Conservation (phyloP, 1,140 invertebrate species). For the Pachyrhynchus sulphureomaculatus region DNA sequence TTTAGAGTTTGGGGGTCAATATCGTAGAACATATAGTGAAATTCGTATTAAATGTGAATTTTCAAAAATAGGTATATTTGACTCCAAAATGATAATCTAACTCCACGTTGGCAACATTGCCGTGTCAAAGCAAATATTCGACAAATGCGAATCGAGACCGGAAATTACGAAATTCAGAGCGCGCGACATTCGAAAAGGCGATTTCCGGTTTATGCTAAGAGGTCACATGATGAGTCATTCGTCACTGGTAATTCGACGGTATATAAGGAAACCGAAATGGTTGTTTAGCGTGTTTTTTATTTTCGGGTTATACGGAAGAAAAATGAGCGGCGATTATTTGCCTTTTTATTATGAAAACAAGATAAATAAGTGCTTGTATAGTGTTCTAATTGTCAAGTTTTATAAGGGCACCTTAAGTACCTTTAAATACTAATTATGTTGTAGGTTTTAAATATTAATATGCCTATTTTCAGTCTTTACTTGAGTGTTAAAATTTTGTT, state of each 20-base stretch:
- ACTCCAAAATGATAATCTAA: background rate
- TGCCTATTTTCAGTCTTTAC: too few relatives aligned
- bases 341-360: background rate
- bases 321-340: background rate
- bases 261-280: background rate
- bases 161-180: slow-evolving; percentile 1
- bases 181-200: slow-evolving; percentile 3
- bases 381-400: too few relatives aligned
- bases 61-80: background rate
- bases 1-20: too few relatives aligned
- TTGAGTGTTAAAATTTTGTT: too few relatives aligned
- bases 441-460: too few relatives aligned
- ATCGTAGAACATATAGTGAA: background rate
- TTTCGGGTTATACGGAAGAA: background rate
- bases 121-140: background rate
- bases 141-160: slow-evolving; percentile 1
- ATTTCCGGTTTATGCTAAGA: slow-evolving; percentile 1
- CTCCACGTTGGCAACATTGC: background rate
- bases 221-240: slow-evolving; percentile 1
- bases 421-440: too few relatives aligned
- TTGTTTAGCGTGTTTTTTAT: background rate
- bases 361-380: too few relatives aligned
- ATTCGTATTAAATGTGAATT: background rate
- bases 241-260: background rate
- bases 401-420: too few relatives aligned